Base-by-base conservation (phyloP, 2,888 invertebrate species). In the Dioctria linearis region DNA sequence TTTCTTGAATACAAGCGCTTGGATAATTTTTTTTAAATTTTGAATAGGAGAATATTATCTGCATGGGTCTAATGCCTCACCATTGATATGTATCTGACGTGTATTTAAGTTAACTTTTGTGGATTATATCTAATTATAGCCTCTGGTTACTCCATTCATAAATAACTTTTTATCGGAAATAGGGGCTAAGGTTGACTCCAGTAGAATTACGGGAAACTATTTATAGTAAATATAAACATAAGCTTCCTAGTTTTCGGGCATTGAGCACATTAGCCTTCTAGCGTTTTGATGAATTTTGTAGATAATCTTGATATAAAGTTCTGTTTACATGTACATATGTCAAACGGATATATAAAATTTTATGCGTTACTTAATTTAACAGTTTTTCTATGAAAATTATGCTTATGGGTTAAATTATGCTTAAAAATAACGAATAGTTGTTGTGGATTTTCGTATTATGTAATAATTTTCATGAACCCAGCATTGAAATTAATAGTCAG, bases 1-100 rank as follows among this genome's bases (percentile, higher is more conserved):
- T 57, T 73, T 73, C 13, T 73, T 57, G 39, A 49, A 39, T 8
- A 57, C 8, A 61, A 37, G 40, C 40, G 39, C 57, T 42, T n/a
- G 40, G 13, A 42, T 59, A 73, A 73, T 61, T 61, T 61, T n/a
- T 61, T 61, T 5, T 1, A 39, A 61, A 11, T 9, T 9, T 61
- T 61, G 11, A 37, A 11, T 6, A 61, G 61, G 61, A 61, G 8
- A 61, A 61, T 37, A 61, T 37, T 6, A 61, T 61, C 2, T 61
- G 39, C 8, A 37, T 54, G 54, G 9, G 11, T 8, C 11, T 54
- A 54, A n/a, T 11, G 1, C 11, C 11, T 54, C 2, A 8, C 11
- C 6, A 11, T 5, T 6, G 9, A 2, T 46, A 6, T 1, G 5
- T 46, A 46, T 6, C 8, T 46, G 5, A 6, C 2, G 1, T 46